Evolutionary conservation across 1,140 invertebrate genomes (phyloP).

Genomic region (Tetramorium parvispinum): DNA sequence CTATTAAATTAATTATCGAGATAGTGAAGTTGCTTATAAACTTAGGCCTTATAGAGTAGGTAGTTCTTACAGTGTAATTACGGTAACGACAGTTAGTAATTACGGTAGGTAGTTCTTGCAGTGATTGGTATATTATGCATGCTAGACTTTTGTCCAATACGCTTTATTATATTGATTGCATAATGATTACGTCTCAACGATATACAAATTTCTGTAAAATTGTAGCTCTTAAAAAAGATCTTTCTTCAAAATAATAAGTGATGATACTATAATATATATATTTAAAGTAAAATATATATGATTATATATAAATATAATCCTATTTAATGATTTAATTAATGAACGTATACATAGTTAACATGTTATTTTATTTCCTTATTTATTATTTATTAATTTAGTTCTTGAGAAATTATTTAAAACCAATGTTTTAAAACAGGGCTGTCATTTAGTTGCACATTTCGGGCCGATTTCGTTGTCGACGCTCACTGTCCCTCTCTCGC

Average conservation of each 20-base stretch:
- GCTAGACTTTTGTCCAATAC: not conserved
- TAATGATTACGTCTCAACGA: not conserved
- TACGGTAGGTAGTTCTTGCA: constrained; percentile 35
- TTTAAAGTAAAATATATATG: constrained; percentile 4
- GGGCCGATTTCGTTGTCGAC: no score
- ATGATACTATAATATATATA: not conserved
- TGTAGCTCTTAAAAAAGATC: not conserved
- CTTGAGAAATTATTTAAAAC: not conserved
- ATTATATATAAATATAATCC: no score
- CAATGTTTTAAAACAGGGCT: no score
- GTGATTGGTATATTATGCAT: constrained; percentile 11
- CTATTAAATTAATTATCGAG: not conserved
- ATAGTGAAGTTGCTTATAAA: constrained; percentile 21
- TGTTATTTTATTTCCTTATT: not conserved
- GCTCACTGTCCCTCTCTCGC: no score
- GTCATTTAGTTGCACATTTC: no score
- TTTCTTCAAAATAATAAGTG: not conserved
- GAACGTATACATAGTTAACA: not conserved
- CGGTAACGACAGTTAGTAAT: constrained; percentile 1
- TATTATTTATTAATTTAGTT: not conserved
- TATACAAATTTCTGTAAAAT: constrained; percentile 15
- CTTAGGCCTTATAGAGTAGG: constrained; percentile 33
- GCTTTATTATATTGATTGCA: constrained; percentile 10
- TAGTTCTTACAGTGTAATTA: no score
- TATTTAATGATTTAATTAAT: not conserved